These are phyloP conservation scores for Remorina albescens DNA, from an alignment of 2,797 vertebrate genomes.

Conservation along the genomic window DNA sequence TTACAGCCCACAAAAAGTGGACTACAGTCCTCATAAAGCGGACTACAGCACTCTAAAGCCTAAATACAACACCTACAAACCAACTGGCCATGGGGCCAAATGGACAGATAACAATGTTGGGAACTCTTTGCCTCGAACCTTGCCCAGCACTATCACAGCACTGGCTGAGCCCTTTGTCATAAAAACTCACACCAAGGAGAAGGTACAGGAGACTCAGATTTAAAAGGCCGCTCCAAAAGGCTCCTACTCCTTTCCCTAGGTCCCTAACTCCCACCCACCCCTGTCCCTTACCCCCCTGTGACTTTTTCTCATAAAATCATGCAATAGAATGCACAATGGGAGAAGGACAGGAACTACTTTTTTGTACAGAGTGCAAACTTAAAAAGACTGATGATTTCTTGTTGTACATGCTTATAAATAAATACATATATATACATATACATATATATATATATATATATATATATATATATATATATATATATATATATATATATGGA, in stretches of 20 bases:
- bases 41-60: slow-evolving; percentile 84
- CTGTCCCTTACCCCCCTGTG: slow-evolving; percentile 30
- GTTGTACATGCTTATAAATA: slow-evolving; percentile 95
- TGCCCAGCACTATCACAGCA: slow-evolving; percentile 88
- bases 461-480: too few relatives aligned
- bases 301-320: slow-evolving; percentile 85
- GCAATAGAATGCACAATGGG: slow-evolving; percentile 97
- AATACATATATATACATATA: slow-evolving; percentile 86
- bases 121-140: slow-evolving; percentile 94
- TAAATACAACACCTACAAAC: slow-evolving; percentile 96
- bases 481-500: slow-evolving; percentile 85
- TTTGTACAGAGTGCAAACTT: slow-evolving; percentile 94
- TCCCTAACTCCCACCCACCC: slow-evolving; percentile 38
- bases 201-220: slow-evolving; percentile 99
- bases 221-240: slow-evolving; percentile 77
- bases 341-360: slow-evolving; percentile 91
- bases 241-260: slow-evolving; percentile 35
- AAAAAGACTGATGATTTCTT: slow-evolving; percentile 91
- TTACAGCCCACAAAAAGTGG: slow-evolving; percentile 82
- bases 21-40: slow-evolving; percentile 82
- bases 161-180: slow-evolving; percentile 93
- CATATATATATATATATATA: too few relatives aligned
- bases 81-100: slow-evolving; percentile 90
- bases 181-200: slow-evolving; percentile 98
- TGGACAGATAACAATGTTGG: slow-evolving; percentile 97